Conservation (phyloP, 2,797 vertebrate species). For the Neomorphus geoffroyi region DNA sequence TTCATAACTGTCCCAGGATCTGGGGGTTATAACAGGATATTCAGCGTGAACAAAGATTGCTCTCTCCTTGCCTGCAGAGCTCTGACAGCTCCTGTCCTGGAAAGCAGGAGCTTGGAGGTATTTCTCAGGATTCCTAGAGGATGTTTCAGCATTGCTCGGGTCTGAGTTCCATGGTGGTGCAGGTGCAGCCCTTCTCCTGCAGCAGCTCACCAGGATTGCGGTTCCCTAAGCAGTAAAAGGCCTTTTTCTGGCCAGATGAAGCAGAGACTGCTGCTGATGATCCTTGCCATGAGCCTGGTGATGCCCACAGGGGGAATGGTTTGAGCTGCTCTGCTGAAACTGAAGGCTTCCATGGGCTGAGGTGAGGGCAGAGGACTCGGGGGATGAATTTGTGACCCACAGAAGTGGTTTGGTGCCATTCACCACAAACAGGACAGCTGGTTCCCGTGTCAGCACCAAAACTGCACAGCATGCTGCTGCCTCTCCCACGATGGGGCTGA, state of each 20-base stretch:
- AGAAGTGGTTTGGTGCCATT: background rate
- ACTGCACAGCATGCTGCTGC: background rate
- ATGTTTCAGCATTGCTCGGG: background rate
- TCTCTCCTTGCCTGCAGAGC: background rate
- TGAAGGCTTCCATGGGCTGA: background rate
- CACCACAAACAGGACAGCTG: background rate
- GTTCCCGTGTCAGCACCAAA: background rate
- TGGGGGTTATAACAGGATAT: background rate
- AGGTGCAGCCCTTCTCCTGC: background rate
- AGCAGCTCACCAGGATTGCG: background rate
- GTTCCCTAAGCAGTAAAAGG: background rate
- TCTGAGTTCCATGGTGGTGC: accelerated
- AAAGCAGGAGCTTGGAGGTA: background rate
- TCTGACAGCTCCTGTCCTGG: background rate
- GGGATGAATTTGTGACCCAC: background rate
- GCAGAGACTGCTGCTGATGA: background rate
- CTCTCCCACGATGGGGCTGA: background rate
- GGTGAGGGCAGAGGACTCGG: background rate
- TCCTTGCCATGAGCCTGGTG: background rate
- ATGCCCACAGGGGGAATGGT: background rate
- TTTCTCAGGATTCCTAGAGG: background rate
- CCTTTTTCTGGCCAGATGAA: background rate
- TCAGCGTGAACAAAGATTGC: no score
- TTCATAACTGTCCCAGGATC: background rate
- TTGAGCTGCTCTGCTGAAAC: background rate